Percentiles rank a stretch among this genome's conserved stretches.
Conservation (phyloP, 1,140 invertebrate genomes). For the Cepaea nemoralis region DNA sequence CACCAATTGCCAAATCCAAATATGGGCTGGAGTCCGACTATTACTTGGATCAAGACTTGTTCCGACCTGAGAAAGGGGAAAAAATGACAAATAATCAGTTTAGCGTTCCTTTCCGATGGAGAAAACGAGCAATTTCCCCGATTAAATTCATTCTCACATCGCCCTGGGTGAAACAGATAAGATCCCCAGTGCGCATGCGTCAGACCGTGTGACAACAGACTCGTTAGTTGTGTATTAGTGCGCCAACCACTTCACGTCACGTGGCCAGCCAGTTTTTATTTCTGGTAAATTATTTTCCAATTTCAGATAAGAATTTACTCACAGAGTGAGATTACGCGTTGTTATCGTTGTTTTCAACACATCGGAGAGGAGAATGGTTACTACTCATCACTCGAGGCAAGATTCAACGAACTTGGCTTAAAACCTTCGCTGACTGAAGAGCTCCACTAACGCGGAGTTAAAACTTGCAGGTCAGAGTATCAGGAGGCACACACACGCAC, state of each 20-base stretch:
- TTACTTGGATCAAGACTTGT: neutral
- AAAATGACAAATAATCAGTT: conserved; percentile 19
- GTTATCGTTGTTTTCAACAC: neutral
- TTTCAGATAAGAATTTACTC: neutral
- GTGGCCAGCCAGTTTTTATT: neutral
- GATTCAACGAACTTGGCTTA: neutral
- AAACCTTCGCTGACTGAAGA: neutral
- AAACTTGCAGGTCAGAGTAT: neutral
- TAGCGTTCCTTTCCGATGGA: neutral
- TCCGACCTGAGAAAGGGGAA: neutral
- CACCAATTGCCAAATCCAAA: neutral
- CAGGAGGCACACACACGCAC: neutral
- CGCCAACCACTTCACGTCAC: conserved; percentile 2
- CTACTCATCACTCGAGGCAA: neutral
- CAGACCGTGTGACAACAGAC: neutral
- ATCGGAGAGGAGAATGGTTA: neutral
- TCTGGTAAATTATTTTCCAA: neutral
- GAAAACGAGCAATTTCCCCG: conserved; percentile 26
- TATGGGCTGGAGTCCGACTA: neutral
- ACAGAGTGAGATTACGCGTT: neutral
- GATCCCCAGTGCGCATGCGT: neutral
- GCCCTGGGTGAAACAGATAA: neutral
- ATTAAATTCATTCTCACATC: neutral
- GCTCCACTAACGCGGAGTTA: neutral
- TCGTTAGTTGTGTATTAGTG: conserved; percentile 26